Evolutionary conservation across 2,113 vertebrate genomes (phyloP), one percentile per base, ranked within the genome.

Genomic region (Trogon melanurus): DNA sequence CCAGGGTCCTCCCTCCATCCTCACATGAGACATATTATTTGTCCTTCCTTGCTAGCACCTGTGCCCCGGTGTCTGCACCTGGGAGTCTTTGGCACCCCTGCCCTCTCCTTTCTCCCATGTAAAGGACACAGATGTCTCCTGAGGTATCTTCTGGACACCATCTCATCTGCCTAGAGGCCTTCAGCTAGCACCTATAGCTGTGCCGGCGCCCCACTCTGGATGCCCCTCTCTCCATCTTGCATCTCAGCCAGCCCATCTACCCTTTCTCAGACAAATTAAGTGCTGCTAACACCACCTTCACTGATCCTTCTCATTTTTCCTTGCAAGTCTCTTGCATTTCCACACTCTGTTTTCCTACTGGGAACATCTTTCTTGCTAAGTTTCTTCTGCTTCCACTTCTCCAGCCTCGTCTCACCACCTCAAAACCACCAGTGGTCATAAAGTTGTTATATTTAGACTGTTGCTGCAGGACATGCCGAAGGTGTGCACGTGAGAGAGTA

Each of bases 341-440:
- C 32, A 93, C 19, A 38, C 19, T 71, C 16, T 29, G 3, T 74
- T 79, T 79, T 81, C 34, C 70, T 60, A 5, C 27, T 15, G 18
- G 22, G 19, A 92, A 47, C 17, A 45, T 61, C 32, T 70, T 75
- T 74, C 70, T 82, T 65, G 16, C 19, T 50, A 36, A 23, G 9
- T 79, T 88, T 91, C 45, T 85, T 85, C 54, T 74, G 53, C 75
- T 93, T 92, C 22, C 67, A 73, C 12, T 93, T 92, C 30, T 86
- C n/a, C 64, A 79, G 34, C 32, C 45, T 69, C 4, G 1, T 44
- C 65, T 71, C 79, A 85, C 25, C 44, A 64, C 25, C 17, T 38
- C 36, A 64, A 66, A 60, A 22, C 41, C 2, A 7, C 13, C 26
- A 48, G 22, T 34, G 50, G 41, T 65, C 60, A 69, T 8, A 12